Evolutionary conservation across 2,113 vertebrate species (phyloP).

Genomic region (Mobula hypostoma): DNA sequence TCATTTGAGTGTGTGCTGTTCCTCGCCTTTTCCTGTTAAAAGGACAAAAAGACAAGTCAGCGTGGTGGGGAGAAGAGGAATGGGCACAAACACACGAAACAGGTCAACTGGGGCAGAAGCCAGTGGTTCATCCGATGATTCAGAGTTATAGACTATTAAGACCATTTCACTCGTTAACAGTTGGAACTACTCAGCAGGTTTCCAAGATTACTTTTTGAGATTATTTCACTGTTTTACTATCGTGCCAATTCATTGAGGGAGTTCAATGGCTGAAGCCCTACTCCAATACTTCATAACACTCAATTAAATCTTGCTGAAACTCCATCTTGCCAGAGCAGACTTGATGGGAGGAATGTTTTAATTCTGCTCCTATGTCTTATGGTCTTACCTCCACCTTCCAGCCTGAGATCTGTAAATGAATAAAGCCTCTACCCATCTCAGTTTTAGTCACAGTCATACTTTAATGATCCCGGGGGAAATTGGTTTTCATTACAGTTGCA

Average conservation of each 20-base stretch:
- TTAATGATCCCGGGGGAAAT: no score
- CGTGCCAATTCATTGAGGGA: background rate
- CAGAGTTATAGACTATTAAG: background rate
- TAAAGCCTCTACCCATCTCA: background rate
- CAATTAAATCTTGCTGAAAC: background rate
- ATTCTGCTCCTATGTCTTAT: no score
- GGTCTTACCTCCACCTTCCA: background rate
- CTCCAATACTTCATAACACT: background rate
- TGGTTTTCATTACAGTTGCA: no score
- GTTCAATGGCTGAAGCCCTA: background rate
- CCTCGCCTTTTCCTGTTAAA: constrained; percentile 77
- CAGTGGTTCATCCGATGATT: background rate
- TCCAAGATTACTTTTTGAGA: background rate
- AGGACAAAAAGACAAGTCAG: background rate
- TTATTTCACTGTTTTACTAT: background rate
- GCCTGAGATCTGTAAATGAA: background rate
- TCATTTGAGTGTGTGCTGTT: constrained; percentile 74
- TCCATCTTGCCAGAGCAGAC: background rate
- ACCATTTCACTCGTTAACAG: no score
- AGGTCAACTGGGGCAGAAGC: background rate
- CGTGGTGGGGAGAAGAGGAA: background rate
- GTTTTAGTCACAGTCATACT: background rate
- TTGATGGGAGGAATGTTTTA: no score
- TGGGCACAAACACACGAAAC: background rate
- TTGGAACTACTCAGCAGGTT: no score